Evolutionary conservation across 2,888 invertebrate genomes (phyloP).

Genomic region (Emmelina monodactyla): DNA sequence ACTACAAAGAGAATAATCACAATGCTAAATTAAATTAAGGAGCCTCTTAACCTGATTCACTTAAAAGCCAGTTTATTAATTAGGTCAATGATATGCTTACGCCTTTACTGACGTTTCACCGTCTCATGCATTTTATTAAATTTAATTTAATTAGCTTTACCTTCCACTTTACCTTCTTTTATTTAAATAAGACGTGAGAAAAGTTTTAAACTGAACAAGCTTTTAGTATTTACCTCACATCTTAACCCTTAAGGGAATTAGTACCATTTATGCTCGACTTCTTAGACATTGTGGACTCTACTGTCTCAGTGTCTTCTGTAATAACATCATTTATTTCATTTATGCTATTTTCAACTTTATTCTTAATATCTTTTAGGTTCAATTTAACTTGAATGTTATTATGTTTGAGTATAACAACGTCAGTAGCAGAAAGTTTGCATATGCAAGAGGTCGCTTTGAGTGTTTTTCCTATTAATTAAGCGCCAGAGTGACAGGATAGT

Average conservation of each 20-base stretch:
- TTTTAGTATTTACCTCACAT: not conserved
- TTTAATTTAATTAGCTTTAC: no score
- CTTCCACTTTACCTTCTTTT: no score
- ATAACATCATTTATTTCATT: not conserved
- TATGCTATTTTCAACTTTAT: slow-evolving; percentile 1
- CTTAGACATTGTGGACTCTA: slow-evolving; percentile 1
- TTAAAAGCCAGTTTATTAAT: no score
- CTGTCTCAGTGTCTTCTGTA: not conserved
- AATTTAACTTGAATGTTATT: not conserved
- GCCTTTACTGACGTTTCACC: no score
- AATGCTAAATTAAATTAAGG: no score
- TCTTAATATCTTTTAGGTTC: slow-evolving; percentile 1
- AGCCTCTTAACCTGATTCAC: no score
- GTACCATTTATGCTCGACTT: slow-evolving; percentile 1
- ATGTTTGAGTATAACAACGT: slow-evolving; percentile 6
- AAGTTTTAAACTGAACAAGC: not conserved
- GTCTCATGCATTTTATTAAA: no score
- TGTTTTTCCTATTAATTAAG: slow-evolving; percentile 60
- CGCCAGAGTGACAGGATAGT: slow-evolving; percentile 28
- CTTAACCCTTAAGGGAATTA: not conserved
- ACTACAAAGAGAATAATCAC: no score
- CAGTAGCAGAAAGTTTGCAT: slow-evolving; percentile 48
- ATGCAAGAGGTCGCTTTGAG: slow-evolving; percentile 48
- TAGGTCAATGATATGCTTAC: no score
- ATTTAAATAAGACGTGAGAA: slow-evolving; percentile 15